Percentiles rank a stretch among this genome's conserved stretches.
phyloP scores from a whole-genome alignment of 2,797 vertebrate species.

The Crax fasciolata region DNA sequence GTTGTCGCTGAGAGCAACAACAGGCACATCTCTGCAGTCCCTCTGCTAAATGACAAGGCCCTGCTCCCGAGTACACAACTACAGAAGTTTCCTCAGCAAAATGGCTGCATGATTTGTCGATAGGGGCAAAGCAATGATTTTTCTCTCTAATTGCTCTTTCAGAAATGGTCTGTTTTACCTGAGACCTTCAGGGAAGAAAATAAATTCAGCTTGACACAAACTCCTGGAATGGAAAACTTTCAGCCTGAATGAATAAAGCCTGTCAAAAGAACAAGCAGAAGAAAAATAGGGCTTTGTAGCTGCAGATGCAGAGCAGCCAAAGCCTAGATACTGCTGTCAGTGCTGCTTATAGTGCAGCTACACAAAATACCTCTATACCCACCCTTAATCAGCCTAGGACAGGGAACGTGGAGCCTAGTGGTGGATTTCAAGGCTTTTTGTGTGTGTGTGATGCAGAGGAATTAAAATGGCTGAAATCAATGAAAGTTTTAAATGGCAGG shows the following conservation, averaged over 20 bases:
- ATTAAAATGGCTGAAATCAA: background rate
- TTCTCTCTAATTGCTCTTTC: background rate
- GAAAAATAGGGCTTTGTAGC: background rate
- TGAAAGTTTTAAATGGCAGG: background rate
- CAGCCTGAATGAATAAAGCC: background rate
- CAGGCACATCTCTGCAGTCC: background rate
- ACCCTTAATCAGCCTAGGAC: background rate
- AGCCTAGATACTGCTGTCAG: background rate
- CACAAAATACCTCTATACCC: background rate
- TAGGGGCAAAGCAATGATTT: background rate
- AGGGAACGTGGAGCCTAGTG: background rate
- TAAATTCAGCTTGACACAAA: background rate
- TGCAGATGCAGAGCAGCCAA: background rate
- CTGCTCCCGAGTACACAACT: background rate
- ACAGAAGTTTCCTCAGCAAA: background rate
- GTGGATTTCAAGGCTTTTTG: background rate
- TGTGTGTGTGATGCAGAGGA: background rate
- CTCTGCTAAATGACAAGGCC: background rate
- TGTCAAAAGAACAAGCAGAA: background rate
- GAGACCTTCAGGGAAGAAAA: background rate
- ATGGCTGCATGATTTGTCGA: fast-evolving
- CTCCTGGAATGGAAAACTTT: background rate
- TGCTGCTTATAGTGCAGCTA: background rate
- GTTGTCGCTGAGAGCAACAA: background rate
- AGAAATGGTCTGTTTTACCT: background rate